phyloP scores from a whole-genome alignment of 2,113 vertebrate species.

The Platysteira castanea region DNA sequence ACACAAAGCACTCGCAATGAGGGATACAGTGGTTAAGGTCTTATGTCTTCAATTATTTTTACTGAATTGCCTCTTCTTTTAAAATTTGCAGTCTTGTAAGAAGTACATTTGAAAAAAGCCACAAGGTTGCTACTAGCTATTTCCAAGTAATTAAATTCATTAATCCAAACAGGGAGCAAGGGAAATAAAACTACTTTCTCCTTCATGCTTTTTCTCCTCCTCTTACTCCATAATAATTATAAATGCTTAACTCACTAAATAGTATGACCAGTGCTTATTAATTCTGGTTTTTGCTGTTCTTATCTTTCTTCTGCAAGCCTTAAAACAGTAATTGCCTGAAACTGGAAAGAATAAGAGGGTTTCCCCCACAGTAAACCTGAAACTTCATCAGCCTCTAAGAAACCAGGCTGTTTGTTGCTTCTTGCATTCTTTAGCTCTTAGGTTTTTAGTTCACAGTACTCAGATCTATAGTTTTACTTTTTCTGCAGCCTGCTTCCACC shows the following conservation, averaged over 20 bases:
- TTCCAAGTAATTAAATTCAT: conserved; percentile 41
- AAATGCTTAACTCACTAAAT: background rate
- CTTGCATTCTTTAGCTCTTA: background rate
- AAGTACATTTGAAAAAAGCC: conserved; percentile 20
- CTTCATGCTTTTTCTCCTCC: background rate
- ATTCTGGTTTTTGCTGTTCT: background rate
- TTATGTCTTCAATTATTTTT: conserved; percentile 1
- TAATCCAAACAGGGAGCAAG: conserved; percentile 11
- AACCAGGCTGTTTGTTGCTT: background rate
- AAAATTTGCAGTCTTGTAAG: conserved; percentile 3
- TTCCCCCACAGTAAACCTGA: background rate
- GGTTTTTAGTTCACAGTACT: background rate
- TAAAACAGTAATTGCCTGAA: background rate
- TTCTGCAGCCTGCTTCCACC: background rate
- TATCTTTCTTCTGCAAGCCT: conserved; percentile 13
- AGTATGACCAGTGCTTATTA: background rate
- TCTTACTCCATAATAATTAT: background rate
- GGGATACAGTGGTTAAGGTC: background rate
- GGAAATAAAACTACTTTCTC: conserved; percentile 23
- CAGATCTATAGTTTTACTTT: background rate
- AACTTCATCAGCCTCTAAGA: background rate
- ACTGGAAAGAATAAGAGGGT: background rate
- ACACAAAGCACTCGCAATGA: background rate
- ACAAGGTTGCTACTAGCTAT: conserved; percentile 1
- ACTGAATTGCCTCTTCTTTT: background rate